phyloP scores from a whole-genome alignment of 2,888 invertebrate species.

The Ectobius pallidus region DNA sequence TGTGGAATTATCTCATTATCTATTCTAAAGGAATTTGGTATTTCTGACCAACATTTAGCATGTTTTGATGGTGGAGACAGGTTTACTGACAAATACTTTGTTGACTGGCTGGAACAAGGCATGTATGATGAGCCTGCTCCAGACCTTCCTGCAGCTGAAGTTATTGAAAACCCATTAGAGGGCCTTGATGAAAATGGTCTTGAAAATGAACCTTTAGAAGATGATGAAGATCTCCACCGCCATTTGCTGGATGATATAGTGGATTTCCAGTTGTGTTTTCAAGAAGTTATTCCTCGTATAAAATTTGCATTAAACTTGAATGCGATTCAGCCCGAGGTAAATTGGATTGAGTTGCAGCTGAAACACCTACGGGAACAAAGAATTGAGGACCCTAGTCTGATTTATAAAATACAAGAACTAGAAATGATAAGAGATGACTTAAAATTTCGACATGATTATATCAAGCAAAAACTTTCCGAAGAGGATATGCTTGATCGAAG shows the following conservation, averaged over 20 bases:
- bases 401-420: not conserved
- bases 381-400: not conserved
- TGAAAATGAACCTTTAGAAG: not conserved
- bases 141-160: not conserved
- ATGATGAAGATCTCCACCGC: not conserved
- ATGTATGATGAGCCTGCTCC: slow-evolving; percentile 9
- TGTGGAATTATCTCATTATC: slow-evolving; percentile 49
- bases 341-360: slow-evolving; percentile 5
- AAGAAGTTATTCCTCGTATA: not conserved
- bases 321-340: not conserved
- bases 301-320: not conserved
- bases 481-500: not conserved
- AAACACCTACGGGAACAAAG: not conserved
- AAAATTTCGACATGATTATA: not conserved
- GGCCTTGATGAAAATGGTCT: not conserved
- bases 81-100: not conserved
- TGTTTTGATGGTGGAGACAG: not conserved
- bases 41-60: not conserved
- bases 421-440: not conserved
- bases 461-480: not conserved
- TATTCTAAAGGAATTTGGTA: not conserved
- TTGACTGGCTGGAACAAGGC: slow-evolving; percentile 22
- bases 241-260: not conserved
- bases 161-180: not conserved
- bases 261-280: not conserved